Evolutionary conservation across 1,140 invertebrate species (phyloP).

Genomic region (Rhopalosiphum maidis): DNA sequence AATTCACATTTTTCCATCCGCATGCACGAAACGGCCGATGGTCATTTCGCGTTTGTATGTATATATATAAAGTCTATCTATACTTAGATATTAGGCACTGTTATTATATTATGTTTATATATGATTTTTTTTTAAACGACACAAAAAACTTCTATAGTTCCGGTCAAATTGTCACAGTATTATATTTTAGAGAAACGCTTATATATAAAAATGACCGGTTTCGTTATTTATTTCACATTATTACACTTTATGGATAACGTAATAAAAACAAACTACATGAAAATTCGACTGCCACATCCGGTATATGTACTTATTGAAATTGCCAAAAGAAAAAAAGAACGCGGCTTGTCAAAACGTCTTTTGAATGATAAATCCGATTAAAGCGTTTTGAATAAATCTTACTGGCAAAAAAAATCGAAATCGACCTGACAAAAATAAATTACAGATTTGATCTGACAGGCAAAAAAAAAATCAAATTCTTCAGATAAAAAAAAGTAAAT

Average conservation of each 20-base stretch:
- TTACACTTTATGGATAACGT: background rate
- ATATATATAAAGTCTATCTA: background rate
- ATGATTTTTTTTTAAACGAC: background rate
- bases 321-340: background rate
- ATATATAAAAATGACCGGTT: background rate
- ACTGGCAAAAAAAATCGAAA: slow-evolving; percentile 2
- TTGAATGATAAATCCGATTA: slow-evolving; percentile 57
- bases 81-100: background rate
- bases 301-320: slow-evolving; percentile 17
- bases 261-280: background rate
- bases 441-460: slow-evolving; percentile 42
- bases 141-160: slow-evolving; percentile 14
- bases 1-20: background rate
- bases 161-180: slow-evolving; percentile 42
- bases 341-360: slow-evolving; percentile 31
- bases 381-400: slow-evolving; percentile 57
- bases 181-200: background rate
- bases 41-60: background rate
- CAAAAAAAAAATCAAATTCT: slow-evolving; percentile 50
- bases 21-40: background rate
- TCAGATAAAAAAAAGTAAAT: slow-evolving; percentile 48
- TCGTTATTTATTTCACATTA: background rate
- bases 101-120: background rate
- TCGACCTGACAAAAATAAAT: slow-evolving; percentile 57
- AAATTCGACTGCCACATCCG: background rate